These are phyloP conservation scores for Drosophila limbata DNA, from an alignment of 2,888 invertebrate genomes.

Conservation along the genomic window DNA sequence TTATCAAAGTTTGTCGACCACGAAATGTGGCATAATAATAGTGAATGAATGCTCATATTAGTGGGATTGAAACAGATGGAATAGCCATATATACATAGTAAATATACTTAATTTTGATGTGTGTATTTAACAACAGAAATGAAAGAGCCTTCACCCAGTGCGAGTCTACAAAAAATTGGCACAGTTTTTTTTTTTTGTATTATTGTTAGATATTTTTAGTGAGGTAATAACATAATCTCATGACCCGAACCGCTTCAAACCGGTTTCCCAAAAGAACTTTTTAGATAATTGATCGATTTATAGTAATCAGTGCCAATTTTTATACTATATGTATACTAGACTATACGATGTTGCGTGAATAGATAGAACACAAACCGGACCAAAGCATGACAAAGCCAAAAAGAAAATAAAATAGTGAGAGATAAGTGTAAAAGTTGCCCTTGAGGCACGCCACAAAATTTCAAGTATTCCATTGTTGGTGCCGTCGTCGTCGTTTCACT, in stretches of 20 bases:
- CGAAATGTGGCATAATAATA: slow-evolving; percentile 50
- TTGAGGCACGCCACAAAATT: slow-evolving; percentile 35
- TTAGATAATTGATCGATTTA: slow-evolving; percentile 52
- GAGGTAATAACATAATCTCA: slow-evolving; percentile 36
- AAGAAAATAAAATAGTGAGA: not conserved
- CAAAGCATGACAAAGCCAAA: slow-evolving; percentile 30
- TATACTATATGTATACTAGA: not conserved
- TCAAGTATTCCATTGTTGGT: slow-evolving; percentile 31
- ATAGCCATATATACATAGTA: not conserved
- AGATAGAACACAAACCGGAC: slow-evolving; percentile 5
- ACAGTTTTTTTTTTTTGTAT: slow-evolving; percentile 43
- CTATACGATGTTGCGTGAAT: slow-evolving; percentile 32
- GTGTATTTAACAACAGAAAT: slow-evolving; percentile 21
- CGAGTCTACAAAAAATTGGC: slow-evolving; percentile 61
- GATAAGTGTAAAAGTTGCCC: slow-evolving; percentile 39
- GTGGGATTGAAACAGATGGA: slow-evolving; percentile 1
- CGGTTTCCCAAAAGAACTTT: slow-evolving; percentile 28
- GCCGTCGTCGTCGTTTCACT: slow-evolving; percentile 8
- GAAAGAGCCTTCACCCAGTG: slow-evolving; percentile 72
- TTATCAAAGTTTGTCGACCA: slow-evolving; percentile 18
- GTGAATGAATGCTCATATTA: slow-evolving; percentile 55
- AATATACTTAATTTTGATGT: slow-evolving; percentile 3
- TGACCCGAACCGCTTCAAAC: slow-evolving; percentile 36
- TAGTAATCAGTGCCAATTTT: slow-evolving; percentile 41
- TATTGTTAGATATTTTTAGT: slow-evolving; percentile 41